Evolutionary conservation across 92 coral and sea anemone species (phyloP).

Genomic region (Muricea muricata): DNA sequence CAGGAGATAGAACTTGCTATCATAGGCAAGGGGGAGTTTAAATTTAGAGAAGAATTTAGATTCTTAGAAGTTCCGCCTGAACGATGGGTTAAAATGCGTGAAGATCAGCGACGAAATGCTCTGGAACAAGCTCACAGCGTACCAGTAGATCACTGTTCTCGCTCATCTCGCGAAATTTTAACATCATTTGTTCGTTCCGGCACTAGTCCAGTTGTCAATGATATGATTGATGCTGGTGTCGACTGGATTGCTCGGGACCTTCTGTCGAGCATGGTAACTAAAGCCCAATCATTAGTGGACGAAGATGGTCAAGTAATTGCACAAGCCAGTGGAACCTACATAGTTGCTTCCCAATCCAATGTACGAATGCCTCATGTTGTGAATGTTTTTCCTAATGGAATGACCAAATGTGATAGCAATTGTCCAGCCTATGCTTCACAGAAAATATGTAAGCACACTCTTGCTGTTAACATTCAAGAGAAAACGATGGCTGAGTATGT

Average conservation of each 20-base stretch:
- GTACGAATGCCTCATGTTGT: conserved; percentile 50
- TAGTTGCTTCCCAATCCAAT: conserved; percentile 36
- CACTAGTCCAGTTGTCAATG: background rate
- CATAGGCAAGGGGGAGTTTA: conserved; percentile 43
- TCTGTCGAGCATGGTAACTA: conserved; percentile 16
- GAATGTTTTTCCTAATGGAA: conserved; percentile 39
- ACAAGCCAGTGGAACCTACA: conserved; percentile 34
- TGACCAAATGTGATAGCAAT: conserved; percentile 23
- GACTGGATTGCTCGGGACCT: conserved; percentile 52
- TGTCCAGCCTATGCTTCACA: conserved; percentile 42
- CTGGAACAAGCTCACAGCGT: conserved; percentile 32
- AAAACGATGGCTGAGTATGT: conserved; percentile 20
- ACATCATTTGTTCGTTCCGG: conserved; percentile 16
- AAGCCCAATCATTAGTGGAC: conserved; percentile 18
- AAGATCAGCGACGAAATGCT: conserved; percentile 37
- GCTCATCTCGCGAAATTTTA: conserved; percentile 6
- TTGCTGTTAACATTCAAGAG: conserved; percentile 35
- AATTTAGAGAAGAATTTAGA: conserved; percentile 33
- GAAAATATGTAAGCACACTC: conserved; percentile 44
- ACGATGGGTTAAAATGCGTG: conserved; percentile 45
- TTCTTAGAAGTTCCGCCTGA: conserved; percentile 38
- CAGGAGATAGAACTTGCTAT: conserved; percentile 58
- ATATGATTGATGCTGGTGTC: conserved; percentile 21
- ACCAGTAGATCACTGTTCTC: conserved; percentile 12
- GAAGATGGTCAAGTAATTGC: conserved; percentile 13